Base-by-base conservation (phyloP, 2,888 invertebrate genomes). In the Ophraella communa region DNA sequence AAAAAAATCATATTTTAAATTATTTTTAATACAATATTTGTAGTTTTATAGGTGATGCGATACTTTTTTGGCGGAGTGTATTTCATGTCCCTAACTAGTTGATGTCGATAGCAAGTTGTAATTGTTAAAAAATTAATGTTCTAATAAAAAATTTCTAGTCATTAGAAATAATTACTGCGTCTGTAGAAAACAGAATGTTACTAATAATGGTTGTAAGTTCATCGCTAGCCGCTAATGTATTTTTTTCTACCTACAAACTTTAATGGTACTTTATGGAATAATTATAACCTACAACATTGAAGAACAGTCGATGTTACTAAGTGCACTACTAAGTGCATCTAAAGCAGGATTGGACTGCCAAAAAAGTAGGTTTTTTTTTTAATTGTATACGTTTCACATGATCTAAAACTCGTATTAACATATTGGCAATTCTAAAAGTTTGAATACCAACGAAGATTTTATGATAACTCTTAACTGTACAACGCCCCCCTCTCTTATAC, bases 211-310 rank as follows among this genome's bases (percentile, higher is more conserved):
- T 39, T 18, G 20, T 44, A n/a, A 18, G 5, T 44, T 20, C 18
- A 44, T 44, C 35, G 33, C 17, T 24, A 30, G 39, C 51, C 49
- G 58, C 51, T 59, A 59, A 59, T 59, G 58, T 51, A 51, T 51
- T 59, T 45, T 59, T 59, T 59, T 59, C 4, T n/a, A 35, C 20
- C 39, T 49, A 11, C 23, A 17, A 59, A 33, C 51, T 59, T 58
- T 59, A 59, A 59, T 59, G 58, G 51, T 51, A 59, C 58, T 59
- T 39, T 59, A 59, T 59, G 58, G 51, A 59, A 51, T 59, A 59
- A 59, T 59, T 59, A 59, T 59, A 59, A 45, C 23, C 21, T 45
- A 45, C 45, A 23, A 18, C 20, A n/a, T 18, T 44, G n/a, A 33
- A 33, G 3, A 10, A 33, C 3, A 39, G 14, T 39, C 17, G 35